Conservation (phyloP, 1,140 invertebrate genomes). For the Diorhabda carinulata region DNA sequence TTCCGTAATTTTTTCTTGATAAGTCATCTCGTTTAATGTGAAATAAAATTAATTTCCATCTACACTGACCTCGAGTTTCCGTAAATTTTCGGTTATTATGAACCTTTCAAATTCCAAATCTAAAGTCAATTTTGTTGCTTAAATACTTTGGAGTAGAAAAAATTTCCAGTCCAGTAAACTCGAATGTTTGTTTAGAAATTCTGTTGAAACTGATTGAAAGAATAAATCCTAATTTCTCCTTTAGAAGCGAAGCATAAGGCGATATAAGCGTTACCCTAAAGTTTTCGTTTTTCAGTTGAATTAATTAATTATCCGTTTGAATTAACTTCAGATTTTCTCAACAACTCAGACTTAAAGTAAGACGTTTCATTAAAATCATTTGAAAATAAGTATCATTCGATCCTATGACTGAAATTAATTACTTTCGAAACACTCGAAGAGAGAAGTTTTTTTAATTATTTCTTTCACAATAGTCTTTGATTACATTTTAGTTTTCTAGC, state of each 20-base stretch:
- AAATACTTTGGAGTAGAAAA: no score
- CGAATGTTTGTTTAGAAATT: conserved; percentile 6
- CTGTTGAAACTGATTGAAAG: not conserved
- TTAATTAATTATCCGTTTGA: conserved; percentile 14
- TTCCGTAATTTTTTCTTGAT: no score
- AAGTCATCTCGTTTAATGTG: no score
- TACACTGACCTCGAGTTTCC: no score
- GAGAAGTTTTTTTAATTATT: not conserved
- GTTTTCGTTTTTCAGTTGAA: conserved; percentile 12
- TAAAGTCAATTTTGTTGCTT: no score
- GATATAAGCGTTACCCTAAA: conserved; percentile 9
- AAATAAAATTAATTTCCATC: no score
- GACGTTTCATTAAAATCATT: conserved; percentile 9
- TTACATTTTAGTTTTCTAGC: not conserved
- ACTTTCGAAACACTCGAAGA: not conserved
- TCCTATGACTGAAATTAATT: conserved; percentile 7
- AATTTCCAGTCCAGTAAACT: not conserved
- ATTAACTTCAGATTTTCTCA: conserved; percentile 9
- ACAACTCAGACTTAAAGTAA: conserved; percentile 6
- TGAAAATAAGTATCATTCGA: conserved; percentile 9
- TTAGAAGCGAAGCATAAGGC: conserved; percentile 3
- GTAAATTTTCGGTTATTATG: no score
- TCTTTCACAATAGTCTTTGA: not conserved
- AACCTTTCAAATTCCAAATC: no score
- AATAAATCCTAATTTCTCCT: not conserved